phyloP scores from a whole-genome alignment of 2,113 vertebrate species.

The Ictidomys tridecemlineatus region DNA sequence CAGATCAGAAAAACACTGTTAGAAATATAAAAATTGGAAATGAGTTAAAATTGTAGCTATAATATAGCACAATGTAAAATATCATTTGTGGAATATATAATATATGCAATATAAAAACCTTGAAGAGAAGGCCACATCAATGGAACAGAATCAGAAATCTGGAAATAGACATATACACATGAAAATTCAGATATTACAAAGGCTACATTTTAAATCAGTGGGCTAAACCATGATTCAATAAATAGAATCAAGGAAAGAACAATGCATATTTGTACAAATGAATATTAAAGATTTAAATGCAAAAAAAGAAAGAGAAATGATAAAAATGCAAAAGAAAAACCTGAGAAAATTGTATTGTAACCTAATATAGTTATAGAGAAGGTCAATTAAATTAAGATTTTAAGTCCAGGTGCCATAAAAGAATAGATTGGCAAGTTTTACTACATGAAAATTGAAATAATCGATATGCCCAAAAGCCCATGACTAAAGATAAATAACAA shows the following conservation, averaged over 20 bases:
- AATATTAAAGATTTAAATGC: not conserved
- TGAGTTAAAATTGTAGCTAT: not conserved
- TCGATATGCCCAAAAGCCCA: not conserved
- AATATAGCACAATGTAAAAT: too few species aligned
- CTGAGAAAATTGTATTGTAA: not conserved
- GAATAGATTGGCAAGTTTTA: not conserved
- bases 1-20: not conserved
- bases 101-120: too few species aligned
- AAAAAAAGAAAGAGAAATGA: not conserved
- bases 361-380: not conserved
- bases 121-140: too few species aligned
- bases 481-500: not conserved
- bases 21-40: conserved; percentile 1
- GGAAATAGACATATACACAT: too few species aligned
- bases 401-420: not conserved
- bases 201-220: too few species aligned
- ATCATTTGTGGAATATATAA: too few species aligned
- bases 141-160: too few species aligned
- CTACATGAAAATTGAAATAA: not conserved
- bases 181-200: too few species aligned
- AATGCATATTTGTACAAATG: not conserved
- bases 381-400: not conserved
- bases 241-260: not conserved
- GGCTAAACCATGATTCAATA: not conserved
- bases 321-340: not conserved